phyloP scores from a whole-genome alignment of 2,797 vertebrate genomes.

The Orestias chungarensis region DNA sequence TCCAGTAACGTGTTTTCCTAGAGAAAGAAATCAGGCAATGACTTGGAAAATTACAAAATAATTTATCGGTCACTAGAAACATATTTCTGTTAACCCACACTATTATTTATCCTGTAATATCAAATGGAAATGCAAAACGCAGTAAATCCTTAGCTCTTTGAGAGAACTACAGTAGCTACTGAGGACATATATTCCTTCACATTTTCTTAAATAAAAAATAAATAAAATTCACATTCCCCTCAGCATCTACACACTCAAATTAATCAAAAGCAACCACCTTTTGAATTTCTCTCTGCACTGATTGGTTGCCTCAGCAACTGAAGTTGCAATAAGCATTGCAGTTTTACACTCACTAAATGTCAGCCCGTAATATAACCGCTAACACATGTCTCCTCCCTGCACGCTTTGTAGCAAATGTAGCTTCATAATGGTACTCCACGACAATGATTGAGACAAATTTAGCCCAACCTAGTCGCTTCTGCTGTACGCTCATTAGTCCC shows the following conservation, averaged over 20 bases:
- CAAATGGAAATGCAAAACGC: background rate
- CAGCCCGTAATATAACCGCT: conserved; percentile 37
- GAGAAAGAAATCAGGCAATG: background rate
- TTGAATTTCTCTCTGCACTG: background rate
- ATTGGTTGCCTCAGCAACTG: conserved; percentile 10
- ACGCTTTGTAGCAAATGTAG: conserved; percentile 49
- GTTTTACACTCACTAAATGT: conserved; percentile 30
- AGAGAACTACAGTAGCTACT: background rate
- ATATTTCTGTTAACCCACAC: background rate
- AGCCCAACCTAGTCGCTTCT: conserved; percentile 46
- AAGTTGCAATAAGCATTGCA: conserved; percentile 17
- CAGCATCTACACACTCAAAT: conserved; percentile 5
- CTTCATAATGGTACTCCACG: conserved; percentile 48
- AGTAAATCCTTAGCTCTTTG: background rate
- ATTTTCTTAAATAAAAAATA: background rate
- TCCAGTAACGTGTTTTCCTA: background rate
- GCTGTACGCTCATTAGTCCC: conserved; percentile 65
- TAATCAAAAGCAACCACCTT: background rate
- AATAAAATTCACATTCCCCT: background rate
- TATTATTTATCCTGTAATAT: background rate
- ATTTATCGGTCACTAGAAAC: background rate
- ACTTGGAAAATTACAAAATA: background rate
- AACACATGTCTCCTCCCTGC: conserved; percentile 29
- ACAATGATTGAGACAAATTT: conserved; percentile 70
- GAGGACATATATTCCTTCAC: background rate